A percentile compares a stretch with the other conserved stretches of the same genome.
phyloP scores from a whole-genome alignment of 1,140 invertebrate species.

The Nymphalis io region DNA sequence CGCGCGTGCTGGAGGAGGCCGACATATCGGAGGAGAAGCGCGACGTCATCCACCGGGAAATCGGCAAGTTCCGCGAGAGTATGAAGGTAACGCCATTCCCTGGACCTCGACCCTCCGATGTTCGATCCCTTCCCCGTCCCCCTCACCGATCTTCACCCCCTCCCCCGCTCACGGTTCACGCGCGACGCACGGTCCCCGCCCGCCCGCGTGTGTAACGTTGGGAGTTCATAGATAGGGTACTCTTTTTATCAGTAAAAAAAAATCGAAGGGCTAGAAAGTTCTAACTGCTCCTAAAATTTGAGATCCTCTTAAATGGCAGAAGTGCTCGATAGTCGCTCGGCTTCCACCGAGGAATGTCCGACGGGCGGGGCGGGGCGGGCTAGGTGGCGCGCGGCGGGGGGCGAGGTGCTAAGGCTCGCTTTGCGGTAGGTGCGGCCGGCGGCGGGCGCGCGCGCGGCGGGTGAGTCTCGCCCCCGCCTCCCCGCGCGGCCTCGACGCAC shows the following conservation, averaged over 20 bases:
- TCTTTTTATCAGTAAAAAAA: too few relatives aligned
- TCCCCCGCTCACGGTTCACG: not conserved
- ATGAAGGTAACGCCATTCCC: slow-evolving; percentile 90
- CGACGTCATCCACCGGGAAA: slow-evolving; percentile 97
- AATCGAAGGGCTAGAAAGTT: too few relatives aligned
- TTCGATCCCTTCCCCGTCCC: slow-evolving; percentile 12
- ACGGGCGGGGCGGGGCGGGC: too few relatives aligned
- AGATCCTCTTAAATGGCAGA: too few relatives aligned
- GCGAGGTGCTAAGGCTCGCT: slow-evolving; percentile 30
- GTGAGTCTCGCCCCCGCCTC: slow-evolving; percentile 23
- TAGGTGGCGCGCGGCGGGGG: not conserved
- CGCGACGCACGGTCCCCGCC: slow-evolving; percentile 22
- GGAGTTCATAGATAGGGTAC: not conserved
- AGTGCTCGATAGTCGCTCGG: too few relatives aligned
- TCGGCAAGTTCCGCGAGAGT: slow-evolving; percentile 97
- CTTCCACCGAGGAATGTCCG: too few relatives aligned
- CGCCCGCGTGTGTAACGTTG: not conserved
- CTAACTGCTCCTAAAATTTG: too few relatives aligned
- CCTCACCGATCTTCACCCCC: not conserved
- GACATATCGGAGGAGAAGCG: slow-evolving; percentile 98
- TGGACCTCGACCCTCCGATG: not conserved
- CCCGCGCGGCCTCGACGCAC: not conserved
- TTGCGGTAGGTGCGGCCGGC: slow-evolving; percentile 36
- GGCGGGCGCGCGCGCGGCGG: slow-evolving; percentile 29
- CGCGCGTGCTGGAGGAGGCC: slow-evolving; percentile 84